Evolutionary conservation across 2,888 invertebrate species (phyloP), one percentile per base, ranked within the genome.

Genomic region (Andrena minutula): DNA sequence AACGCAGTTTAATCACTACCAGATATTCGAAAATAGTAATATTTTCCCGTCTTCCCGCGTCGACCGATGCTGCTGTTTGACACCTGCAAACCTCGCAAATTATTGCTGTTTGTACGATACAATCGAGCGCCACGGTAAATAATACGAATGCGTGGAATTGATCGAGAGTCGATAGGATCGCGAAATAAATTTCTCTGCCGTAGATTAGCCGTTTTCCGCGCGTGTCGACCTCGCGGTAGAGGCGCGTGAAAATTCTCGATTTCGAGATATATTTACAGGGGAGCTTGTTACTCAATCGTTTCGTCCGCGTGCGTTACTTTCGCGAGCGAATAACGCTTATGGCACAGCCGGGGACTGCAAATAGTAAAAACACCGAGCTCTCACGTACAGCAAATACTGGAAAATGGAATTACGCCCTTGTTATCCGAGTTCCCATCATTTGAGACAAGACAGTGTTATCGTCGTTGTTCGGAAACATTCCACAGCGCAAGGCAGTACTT

Each of bases 311-410:
- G 32, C 32, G 23, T 58, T 56, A 32, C 35, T 26, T 53, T 20
- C 16, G 35, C 58, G 41, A 12, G 7, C 49, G 32, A 20, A 35
- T 60, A 32, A 66, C 49, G 23, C 60, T 10, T 20, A 4, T 10
- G 49, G 56, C 20, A 32, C 49, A 32, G 20, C 10, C 63, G 20
- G 41, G 20, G 28, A 49, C 32, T 61, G 56, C 58, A 32, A 66
- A 73, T 77, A 75, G 79, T 81, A 79, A 79, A 85, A 84, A 74
- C 58, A n/a, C 8, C 32, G 0, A 12, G 16, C 23, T 23, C 41
- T 79, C 73, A 73, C 68, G 71, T 71, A 77, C 53, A 7, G 65
- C 60, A 79, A 84, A 86, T 35, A 86, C 16, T 30, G 35, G 28
- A 58, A 41, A 70, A 82, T 74, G 65, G 53, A 86, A 79, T 82